Percentiles rank a stretch among this genome's conserved stretches.
Conservation (phyloP, 2,113 vertebrate genomes). For the Lamprologus speciosus region DNA sequence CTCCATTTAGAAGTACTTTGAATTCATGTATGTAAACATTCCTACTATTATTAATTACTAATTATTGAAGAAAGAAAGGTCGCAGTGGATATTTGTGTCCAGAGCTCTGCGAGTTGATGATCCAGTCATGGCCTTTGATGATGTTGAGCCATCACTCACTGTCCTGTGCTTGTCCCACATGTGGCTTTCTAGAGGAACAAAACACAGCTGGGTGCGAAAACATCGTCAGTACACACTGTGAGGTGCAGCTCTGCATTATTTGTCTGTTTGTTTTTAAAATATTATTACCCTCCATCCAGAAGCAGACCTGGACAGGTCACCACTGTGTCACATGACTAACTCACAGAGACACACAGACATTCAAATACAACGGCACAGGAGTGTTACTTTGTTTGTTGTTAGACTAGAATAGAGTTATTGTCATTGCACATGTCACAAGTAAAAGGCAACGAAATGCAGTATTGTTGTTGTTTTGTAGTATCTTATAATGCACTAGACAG, state of each 20-base stretch:
- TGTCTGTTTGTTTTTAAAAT: not conserved
- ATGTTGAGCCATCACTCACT: not conserved
- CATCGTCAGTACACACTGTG: rapidly evolving
- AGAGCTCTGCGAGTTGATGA: not conserved
- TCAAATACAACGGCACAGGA: rapidly evolving
- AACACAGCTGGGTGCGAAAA: not conserved
- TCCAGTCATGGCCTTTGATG: not conserved
- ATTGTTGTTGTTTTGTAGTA: not conserved
- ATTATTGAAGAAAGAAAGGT: not conserved
- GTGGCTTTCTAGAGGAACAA: not conserved
- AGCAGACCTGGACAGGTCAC: not conserved
- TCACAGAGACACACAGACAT: not conserved
- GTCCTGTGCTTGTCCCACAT: not conserved
- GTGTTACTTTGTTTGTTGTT: not conserved
- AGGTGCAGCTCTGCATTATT: not conserved
- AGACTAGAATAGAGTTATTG: not conserved
- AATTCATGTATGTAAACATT: not conserved
- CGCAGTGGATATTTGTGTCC: not conserved
- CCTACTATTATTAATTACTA: not conserved
- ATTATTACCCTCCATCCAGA: not conserved
- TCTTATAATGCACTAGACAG: rapidly evolving
- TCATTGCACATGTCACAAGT: rapidly evolving
- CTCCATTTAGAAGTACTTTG: not conserved
- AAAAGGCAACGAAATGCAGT: rapidly evolving
- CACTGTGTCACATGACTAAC: not conserved